These are phyloP conservation scores for Sialis fuliginosa DNA, from an alignment of 2,888 invertebrate genomes.

Conservation along the genomic window DNA sequence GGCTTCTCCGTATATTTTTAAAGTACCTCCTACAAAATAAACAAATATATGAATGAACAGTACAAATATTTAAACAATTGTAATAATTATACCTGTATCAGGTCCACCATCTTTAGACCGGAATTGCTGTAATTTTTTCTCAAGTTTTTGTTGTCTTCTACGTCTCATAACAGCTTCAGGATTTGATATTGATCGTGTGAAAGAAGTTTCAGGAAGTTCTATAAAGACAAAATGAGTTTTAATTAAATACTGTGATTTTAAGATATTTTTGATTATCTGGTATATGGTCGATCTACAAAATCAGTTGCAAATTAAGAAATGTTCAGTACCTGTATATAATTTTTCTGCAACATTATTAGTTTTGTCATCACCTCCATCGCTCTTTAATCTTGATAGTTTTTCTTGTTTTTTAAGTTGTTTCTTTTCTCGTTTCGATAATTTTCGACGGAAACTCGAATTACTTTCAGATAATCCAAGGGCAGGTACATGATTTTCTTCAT, in stretches of 20 bases:
- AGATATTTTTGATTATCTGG: background rate
- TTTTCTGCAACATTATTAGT: slow-evolving; percentile 74
- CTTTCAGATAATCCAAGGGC: slow-evolving; percentile 53
- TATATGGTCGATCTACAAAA: background rate
- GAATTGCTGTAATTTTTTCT: slow-evolving; percentile 90
- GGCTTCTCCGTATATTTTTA: slow-evolving; percentile 93
- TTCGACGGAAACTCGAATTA: slow-evolving; percentile 73
- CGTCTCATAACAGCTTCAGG: slow-evolving; percentile 99
- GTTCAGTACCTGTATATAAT: slow-evolving; percentile 56
- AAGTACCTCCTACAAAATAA: slow-evolving; percentile 47
- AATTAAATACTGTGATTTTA: background rate
- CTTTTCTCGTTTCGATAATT: slow-evolving; percentile 92
- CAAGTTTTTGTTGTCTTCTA: slow-evolving; percentile 87
- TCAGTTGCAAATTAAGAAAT: background rate
- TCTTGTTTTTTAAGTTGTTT: slow-evolving; percentile 94
- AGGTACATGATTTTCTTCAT: slow-evolving; percentile 58
- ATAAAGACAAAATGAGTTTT: slow-evolving; percentile 14
- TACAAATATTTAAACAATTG: background rate
- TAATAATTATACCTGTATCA: slow-evolving; percentile 45
- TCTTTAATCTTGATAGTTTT: slow-evolving; percentile 63
- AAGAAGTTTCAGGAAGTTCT: slow-evolving; percentile 95
- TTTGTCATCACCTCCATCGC: slow-evolving; percentile 40
- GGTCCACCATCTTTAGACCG: slow-evolving; percentile 89
- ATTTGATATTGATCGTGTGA: slow-evolving; percentile 97
- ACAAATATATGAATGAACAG: background rate